These are phyloP conservation scores for Dysidea cf. avara DNA, from an alignment of 37 sponge, comb jelly and placozoan genomes.

Conservation along the genomic window DNA sequence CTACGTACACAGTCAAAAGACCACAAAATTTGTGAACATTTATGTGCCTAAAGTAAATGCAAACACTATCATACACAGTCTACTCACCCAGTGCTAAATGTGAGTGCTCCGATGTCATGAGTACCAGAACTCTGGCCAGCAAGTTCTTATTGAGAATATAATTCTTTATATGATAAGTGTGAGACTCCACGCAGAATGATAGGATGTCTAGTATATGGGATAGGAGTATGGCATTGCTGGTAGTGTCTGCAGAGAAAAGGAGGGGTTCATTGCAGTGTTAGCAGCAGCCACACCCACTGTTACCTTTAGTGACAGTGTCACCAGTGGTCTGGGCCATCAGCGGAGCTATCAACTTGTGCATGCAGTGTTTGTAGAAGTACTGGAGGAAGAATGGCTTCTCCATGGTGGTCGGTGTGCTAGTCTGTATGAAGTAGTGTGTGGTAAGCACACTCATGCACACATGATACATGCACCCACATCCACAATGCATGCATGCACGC, in stretches of 20 bases:
- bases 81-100: slow-evolving; percentile 84
- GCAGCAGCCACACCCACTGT: not conserved
- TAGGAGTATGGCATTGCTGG: slow-evolving; percentile 80
- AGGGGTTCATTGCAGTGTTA: slow-evolving; percentile 1
- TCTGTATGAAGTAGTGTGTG: not conserved
- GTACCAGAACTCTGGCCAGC: slow-evolving; percentile 80
- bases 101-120: slow-evolving; percentile 78
- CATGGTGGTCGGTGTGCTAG: slow-evolving; percentile 19
- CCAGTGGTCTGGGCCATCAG: slow-evolving; percentile 86
- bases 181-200: slow-evolving; percentile 86
- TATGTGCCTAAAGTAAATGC: no score
- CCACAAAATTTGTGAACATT: no score
- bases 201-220: slow-evolving; percentile 91
- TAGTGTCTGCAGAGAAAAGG: slow-evolving; percentile 43
- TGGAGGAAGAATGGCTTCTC: slow-evolving; percentile 89
- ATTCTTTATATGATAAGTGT: slow-evolving; percentile 92
- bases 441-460: not conserved
- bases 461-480: not conserved
- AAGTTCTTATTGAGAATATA: slow-evolving; percentile 94
- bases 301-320: slow-evolving; percentile 74
- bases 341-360: slow-evolving; percentile 95
- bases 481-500: no score
- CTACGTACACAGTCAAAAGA: no score
- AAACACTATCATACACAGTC: no score
- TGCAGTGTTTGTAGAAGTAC: slow-evolving; percentile 93